Evolutionary conservation across 2,888 invertebrate species (phyloP).

Genomic region (Xestia xanthographa): DNA sequence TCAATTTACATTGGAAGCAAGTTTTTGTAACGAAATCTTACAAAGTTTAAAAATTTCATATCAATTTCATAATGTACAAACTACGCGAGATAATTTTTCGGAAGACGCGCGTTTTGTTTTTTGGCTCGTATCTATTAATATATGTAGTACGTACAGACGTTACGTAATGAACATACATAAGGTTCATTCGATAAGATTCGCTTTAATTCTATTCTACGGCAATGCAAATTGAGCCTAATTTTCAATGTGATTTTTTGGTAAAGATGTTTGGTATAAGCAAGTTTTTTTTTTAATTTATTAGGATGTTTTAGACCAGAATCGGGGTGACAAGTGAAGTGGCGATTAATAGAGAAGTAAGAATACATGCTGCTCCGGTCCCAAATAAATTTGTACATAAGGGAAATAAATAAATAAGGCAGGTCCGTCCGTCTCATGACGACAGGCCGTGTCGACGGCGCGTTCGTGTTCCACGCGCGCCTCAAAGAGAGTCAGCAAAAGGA

Average conservation of each 20-base stretch:
- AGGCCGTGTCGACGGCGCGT: no score
- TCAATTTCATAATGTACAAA: background rate
- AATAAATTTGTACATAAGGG: background rate
- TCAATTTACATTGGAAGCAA: slow-evolving; percentile 7
- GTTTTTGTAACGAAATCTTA: background rate
- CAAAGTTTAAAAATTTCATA: background rate
- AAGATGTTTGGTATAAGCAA: background rate
- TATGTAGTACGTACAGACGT: background rate
- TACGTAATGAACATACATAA: background rate
- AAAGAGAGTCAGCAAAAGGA: no score
- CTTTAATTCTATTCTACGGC: background rate
- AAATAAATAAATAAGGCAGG: no score
- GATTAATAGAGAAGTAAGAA: background rate
- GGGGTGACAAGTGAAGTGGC: background rate
- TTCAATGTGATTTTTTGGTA: slow-evolving; percentile 8
- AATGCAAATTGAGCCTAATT: slow-evolving; percentile 3
- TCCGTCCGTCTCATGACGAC: no score
- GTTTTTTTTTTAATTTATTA: background rate
- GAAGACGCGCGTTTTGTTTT: background rate
- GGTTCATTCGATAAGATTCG: background rate
- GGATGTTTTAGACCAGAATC: background rate
- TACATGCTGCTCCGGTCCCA: background rate
- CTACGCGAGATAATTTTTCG: background rate
- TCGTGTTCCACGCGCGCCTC: no score
- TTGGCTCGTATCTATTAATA: background rate